Evolutionary conservation across 2,888 invertebrate genomes (phyloP).

Genomic region (Theodoxus fluviatilis): DNA sequence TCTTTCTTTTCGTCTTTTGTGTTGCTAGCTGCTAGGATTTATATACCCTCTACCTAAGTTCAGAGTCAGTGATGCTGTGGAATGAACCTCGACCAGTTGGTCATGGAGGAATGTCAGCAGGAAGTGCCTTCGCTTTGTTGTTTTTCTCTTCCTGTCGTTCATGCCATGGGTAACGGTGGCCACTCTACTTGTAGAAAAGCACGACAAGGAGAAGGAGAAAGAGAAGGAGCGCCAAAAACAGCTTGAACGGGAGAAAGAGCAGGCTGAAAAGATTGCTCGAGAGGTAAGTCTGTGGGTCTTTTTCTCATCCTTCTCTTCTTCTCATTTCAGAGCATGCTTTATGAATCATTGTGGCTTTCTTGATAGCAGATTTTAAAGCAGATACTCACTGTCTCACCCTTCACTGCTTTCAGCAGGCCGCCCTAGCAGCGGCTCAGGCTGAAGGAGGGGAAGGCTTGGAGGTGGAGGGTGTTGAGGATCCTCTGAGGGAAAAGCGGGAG

Average conservation of each 20-base stretch:
- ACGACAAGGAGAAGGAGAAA: conserved; percentile 53
- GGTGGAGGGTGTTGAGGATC: conserved; percentile 39
- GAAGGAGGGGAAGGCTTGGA: conserved; percentile 38
- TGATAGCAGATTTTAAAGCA: too few relatives aligned
- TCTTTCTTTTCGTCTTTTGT: too few relatives aligned
- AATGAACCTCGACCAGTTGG: too few relatives aligned
- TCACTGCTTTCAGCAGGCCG: conserved; percentile 22
- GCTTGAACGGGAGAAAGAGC: conserved; percentile 51
- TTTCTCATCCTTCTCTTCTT: neutral
- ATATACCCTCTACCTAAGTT: too few relatives aligned
- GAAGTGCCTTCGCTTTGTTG: too few relatives aligned
- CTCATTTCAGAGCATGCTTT: neutral
- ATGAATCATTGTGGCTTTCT: too few relatives aligned
- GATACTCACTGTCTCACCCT: neutral
- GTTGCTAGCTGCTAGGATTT: too few relatives aligned
- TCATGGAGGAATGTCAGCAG: too few relatives aligned
- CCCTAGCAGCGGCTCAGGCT: conserved; percentile 33
- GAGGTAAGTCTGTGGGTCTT: conserved; percentile 40
- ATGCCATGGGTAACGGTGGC: too few relatives aligned
- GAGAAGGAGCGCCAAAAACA: conserved; percentile 53
- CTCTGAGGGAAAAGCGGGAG: conserved; percentile 47
- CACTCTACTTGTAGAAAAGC: too few relatives aligned
- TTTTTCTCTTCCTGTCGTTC: too few relatives aligned
- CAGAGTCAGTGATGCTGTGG: too few relatives aligned
- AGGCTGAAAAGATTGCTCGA: conserved; percentile 54